Evolutionary conservation across 2,888 invertebrate species (phyloP).

Genomic region (Pammene fasciana): DNA sequence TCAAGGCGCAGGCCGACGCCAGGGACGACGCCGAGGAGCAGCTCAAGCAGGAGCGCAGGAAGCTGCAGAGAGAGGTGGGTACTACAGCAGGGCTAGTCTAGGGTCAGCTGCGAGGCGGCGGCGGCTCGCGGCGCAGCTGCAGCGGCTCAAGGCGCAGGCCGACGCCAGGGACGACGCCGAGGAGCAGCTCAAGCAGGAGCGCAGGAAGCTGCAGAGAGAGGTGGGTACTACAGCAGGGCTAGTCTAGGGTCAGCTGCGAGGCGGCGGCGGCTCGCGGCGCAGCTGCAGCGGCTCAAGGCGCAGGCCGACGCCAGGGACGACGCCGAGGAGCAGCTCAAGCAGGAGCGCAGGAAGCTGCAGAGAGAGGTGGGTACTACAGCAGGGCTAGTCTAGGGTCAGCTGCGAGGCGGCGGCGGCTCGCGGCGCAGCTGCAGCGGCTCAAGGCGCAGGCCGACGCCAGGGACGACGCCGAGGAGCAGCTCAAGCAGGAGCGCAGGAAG

Average conservation of each 20-base stretch:
- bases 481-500: slow-evolving; percentile 96
- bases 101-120: background rate
- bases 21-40: slow-evolving; percentile 98
- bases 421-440: slow-evolving; percentile 85
- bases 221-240: slow-evolving; percentile 72
- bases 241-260: background rate
- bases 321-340: slow-evolving; percentile 96
- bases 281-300: slow-evolving; percentile 96
- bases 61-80: slow-evolving; percentile 95
- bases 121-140: slow-evolving; percentile 97
- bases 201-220: slow-evolving; percentile 96
- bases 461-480: slow-evolving; percentile 96
- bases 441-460: slow-evolving; percentile 95
- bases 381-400: too few species aligned
- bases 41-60: slow-evolving; percentile 96
- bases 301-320: slow-evolving; percentile 97
- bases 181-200: slow-evolving; percentile 97
- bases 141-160: slow-evolving; percentile 94
- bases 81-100: background rate
- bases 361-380: slow-evolving; percentile 89
- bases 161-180: slow-evolving; percentile 97
- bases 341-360: slow-evolving; percentile 95
- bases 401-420: too few species aligned
- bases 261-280: slow-evolving; percentile 91
- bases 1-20: slow-evolving; percentile 95